phyloP scores from a whole-genome alignment of 2,113 vertebrate species.

The Speoplatyrhinus poulsoni region DNA sequence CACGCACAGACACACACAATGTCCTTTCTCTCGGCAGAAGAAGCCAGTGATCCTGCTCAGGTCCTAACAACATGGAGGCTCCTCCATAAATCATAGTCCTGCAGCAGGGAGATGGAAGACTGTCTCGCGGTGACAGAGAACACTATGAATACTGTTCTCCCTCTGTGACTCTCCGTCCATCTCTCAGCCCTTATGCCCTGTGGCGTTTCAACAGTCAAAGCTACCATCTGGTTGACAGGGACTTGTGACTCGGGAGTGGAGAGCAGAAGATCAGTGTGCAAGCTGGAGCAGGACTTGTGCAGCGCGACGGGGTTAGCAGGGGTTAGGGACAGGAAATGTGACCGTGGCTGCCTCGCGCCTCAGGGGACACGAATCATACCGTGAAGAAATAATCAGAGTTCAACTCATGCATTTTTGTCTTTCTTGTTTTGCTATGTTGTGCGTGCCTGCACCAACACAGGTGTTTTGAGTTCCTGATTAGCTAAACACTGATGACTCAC shows the following conservation, averaged over 20 bases:
- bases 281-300: conserved; percentile 7
- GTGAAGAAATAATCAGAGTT: not conserved
- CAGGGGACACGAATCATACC: not conserved
- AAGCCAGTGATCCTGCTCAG: conserved; percentile 63
- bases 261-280: conserved; percentile 33
- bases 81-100: conserved; percentile 70
- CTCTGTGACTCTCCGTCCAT: not conserved
- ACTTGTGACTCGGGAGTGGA: conserved; percentile 45
- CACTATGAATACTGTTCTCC: conserved; percentile 31
- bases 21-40: conserved; percentile 5
- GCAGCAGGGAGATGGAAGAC: conserved; percentile 55
- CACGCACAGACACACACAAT: not conserved
- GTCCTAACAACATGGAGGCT: conserved; percentile 68
- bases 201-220: conserved; percentile 49
- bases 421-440: no score
- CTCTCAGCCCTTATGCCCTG: conserved; percentile 22
- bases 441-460: no score
- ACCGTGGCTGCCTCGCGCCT: not conserved
- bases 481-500: no score
- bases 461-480: no score
- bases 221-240: conserved; percentile 42
- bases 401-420: no score
- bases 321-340: not conserved
- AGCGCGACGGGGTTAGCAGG: conserved; percentile 8
- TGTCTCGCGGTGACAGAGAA: conserved; percentile 56